These are phyloP conservation scores for Cantharis lateralis DNA, from an alignment of 2,888 invertebrate genomes.

Conservation along the genomic window DNA sequence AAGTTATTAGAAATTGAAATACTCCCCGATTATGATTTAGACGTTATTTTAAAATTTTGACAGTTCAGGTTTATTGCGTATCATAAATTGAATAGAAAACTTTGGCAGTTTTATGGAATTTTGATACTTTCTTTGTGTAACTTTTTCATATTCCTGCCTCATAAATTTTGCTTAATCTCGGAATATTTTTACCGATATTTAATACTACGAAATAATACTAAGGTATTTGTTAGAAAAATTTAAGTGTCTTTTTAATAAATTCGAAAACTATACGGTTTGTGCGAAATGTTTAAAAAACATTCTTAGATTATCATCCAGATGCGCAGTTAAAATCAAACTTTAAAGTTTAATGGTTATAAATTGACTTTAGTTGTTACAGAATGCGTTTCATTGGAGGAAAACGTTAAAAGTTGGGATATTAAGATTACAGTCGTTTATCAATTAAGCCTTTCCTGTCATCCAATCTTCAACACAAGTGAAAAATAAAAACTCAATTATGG, in stretches of 20 bases:
- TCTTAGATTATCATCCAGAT: not conserved
- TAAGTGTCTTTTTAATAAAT: not conserved
- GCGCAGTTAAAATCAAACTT: not conserved
- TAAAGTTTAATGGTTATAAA: not conserved
- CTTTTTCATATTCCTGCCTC: constrained; percentile 26
- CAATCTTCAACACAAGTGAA: not conserved
- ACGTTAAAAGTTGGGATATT: not conserved
- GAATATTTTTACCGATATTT: not conserved
- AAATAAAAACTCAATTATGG: not conserved
- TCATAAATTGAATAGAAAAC: constrained; percentile 37
- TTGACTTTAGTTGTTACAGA: not conserved
- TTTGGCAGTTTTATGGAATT: constrained; percentile 42
- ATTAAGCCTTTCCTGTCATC: not conserved
- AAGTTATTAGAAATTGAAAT: constrained; percentile 31
- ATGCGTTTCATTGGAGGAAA: not conserved
- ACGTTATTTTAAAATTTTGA: constrained; percentile 26
- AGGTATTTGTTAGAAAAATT: not conserved
- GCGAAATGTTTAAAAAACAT: not conserved
- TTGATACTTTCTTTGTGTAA: constrained; percentile 39
- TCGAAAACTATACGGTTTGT: too few species aligned
- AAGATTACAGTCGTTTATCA: not conserved
- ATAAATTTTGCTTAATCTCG: constrained; percentile 21
- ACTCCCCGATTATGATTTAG: constrained; percentile 27
- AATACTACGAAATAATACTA: not conserved
- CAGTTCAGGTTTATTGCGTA: constrained; percentile 33